A percentile compares a stretch with the other conserved stretches of the same genome.
These are phyloP conservation scores for Rhea americana DNA, from an alignment of 2,113 vertebrate species.

Conservation along the genomic window DNA sequence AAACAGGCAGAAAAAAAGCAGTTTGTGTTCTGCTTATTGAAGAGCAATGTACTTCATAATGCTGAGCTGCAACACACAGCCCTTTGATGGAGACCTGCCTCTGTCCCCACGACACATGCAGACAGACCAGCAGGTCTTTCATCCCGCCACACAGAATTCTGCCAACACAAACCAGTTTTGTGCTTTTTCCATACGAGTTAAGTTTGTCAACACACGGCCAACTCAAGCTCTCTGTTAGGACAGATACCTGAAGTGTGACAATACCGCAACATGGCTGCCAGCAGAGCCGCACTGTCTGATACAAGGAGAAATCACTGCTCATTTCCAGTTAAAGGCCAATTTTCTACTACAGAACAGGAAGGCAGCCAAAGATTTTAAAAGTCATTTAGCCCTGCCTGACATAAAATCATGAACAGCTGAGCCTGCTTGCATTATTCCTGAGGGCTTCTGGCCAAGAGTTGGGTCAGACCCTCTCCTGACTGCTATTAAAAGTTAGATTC, in stretches of 20 bases:
- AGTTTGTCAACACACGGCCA: background rate
- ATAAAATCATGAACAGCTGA: background rate
- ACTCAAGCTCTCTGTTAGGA: background rate
- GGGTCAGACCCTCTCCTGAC: accelerated
- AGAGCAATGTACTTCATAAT: accelerated
- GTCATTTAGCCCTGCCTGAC: slow-evolving; percentile 6
- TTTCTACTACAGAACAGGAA: slow-evolving; percentile 27
- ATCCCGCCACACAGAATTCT: background rate
- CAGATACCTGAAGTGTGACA: background rate
- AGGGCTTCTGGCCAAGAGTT: background rate
- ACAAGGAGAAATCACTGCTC: background rate
- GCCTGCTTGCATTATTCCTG: background rate
- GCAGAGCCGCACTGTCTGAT: background rate
- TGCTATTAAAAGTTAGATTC: background rate
- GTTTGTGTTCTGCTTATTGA: background rate
- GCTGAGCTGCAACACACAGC: background rate
- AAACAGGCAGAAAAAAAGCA: background rate
- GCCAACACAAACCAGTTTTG: background rate
- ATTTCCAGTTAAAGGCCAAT: slow-evolving; percentile 48
- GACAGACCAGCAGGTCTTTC: accelerated
- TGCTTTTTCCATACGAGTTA: background rate
- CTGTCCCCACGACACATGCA: accelerated
- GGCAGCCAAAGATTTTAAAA: slow-evolving; percentile 40
- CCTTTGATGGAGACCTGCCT: accelerated
- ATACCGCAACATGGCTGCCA: background rate